Evolutionary conservation across 2,888 invertebrate genomes (phyloP).

Genomic region (Dolichomitus sp.): DNA sequence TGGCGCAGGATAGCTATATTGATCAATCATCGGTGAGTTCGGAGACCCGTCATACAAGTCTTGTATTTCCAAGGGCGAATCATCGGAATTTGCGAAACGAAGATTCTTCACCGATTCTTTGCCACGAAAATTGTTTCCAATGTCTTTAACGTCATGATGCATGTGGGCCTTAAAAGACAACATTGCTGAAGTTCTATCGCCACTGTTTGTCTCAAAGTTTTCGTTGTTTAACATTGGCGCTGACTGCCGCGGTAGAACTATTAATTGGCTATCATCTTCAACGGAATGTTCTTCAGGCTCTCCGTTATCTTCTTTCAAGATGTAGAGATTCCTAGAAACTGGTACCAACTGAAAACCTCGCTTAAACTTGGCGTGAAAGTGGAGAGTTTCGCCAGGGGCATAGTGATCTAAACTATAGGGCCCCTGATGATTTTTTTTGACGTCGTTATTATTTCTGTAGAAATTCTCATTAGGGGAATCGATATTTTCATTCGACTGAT

Average conservation of each 20-base stretch:
- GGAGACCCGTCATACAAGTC: conserved; percentile 1
- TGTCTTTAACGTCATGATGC: conserved; percentile 74
- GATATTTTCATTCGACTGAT: background rate
- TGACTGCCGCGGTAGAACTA: conserved; percentile 34
- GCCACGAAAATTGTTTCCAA: conserved; percentile 70
- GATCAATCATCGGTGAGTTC: conserved; percentile 1
- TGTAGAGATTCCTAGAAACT: conserved; percentile 67
- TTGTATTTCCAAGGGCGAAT: conserved; percentile 9
- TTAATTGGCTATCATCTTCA: conserved; percentile 26
- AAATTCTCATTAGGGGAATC: background rate
- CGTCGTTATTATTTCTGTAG: background rate
- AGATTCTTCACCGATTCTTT: conserved; percentile 31
- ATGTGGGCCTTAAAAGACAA: conserved; percentile 74
- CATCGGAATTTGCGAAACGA: conserved; percentile 8
- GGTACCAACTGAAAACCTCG: conserved; percentile 70
- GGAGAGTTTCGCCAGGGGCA: conserved; percentile 30
- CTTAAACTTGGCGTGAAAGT: conserved; percentile 56
- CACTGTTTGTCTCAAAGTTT: conserved; percentile 31
- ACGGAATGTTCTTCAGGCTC: background rate
- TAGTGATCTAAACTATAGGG: conserved; percentile 42
- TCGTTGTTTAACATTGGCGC: conserved; percentile 27
- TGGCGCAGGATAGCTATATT: background rate
- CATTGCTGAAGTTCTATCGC: conserved; percentile 67
- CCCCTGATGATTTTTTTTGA: background rate
- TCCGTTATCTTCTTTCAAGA: conserved; percentile 60